These are phyloP conservation scores for Sebastes kiyomatsui DNA, from an alignment of 2,797 vertebrate genomes.

Conservation along the genomic window DNA sequence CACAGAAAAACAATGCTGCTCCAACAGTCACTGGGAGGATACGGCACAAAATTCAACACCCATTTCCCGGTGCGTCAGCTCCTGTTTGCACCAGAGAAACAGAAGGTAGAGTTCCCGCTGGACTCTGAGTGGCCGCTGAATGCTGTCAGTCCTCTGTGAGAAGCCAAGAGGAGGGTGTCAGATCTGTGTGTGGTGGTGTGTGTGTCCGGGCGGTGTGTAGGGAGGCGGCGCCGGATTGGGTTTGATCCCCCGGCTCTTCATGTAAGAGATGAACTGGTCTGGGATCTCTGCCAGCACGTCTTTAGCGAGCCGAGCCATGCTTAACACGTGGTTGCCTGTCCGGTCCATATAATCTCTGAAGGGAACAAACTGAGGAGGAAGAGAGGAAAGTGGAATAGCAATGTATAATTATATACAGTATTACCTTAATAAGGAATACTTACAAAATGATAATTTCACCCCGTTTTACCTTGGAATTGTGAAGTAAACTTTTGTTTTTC, in stretches of 20 bases:
- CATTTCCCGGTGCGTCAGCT: slow-evolving; percentile 24
- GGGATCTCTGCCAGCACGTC: slow-evolving; percentile 97
- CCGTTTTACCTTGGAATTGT: not conserved
- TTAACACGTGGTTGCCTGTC: slow-evolving; percentile 91
- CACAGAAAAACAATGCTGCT: slow-evolving; percentile 58
- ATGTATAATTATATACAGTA: not conserved
- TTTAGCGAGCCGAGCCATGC: slow-evolving; percentile 95
- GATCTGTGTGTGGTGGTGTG: slow-evolving; percentile 87
- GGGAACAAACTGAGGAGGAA: slow-evolving; percentile 88
- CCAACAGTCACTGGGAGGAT: slow-evolving; percentile 52
- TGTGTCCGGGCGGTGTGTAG: slow-evolving; percentile 83
- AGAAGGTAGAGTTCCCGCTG: slow-evolving; percentile 55
- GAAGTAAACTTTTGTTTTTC: not conserved
- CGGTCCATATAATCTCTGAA: slow-evolving; percentile 95
- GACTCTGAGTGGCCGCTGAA: slow-evolving; percentile 63
- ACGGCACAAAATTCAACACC: slow-evolving; percentile 58
- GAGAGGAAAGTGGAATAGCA: not conserved
- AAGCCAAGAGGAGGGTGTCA: slow-evolving; percentile 67
- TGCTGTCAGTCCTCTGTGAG: slow-evolving; percentile 55
- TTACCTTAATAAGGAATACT: not conserved
- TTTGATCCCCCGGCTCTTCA: slow-evolving; percentile 95
- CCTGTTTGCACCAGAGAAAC: slow-evolving; percentile 37
- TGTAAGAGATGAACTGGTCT: slow-evolving; percentile 97
- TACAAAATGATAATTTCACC: not conserved
- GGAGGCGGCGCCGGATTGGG: slow-evolving; percentile 83